phyloP scores from a whole-genome alignment of 2,797 vertebrate species.

The Mus caroli region DNA sequence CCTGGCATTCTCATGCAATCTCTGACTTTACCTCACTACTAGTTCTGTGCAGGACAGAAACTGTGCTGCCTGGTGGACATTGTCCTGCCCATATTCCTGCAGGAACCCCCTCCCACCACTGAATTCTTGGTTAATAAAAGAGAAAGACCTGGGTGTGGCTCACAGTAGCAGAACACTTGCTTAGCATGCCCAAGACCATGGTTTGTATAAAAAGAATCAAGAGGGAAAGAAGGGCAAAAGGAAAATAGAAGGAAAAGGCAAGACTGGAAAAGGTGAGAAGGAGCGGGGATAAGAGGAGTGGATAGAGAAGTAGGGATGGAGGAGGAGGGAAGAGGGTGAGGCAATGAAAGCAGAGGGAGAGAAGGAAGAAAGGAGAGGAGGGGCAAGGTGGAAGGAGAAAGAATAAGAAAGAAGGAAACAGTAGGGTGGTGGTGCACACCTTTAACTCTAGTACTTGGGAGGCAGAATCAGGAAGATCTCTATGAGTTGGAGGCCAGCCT shows the following conservation, averaged over 20 bases:
- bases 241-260: not conserved
- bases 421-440: not conserved
- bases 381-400: not conserved
- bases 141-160: not conserved
- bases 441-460: not conserved
- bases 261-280: not conserved
- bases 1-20: not conserved
- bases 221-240: not conserved
- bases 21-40: rapidly evolving
- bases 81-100: not conserved
- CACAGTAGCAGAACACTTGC: not conserved
- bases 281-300: not conserved
- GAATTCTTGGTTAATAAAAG: not conserved
- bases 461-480: not conserved
- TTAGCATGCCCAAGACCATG: not conserved
- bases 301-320: too few relatives aligned
- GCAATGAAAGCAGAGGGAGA: not conserved
- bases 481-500: not conserved
- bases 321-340: too few relatives aligned
- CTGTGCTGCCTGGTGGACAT: rapidly evolving
- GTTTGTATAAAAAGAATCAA: not conserved
- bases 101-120: not conserved
- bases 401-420: not conserved
- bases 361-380: not conserved
- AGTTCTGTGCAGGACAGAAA: rapidly evolving